Conservation (phyloP, 2,888 invertebrate genomes). For the Tupiocoris notatus region DNA sequence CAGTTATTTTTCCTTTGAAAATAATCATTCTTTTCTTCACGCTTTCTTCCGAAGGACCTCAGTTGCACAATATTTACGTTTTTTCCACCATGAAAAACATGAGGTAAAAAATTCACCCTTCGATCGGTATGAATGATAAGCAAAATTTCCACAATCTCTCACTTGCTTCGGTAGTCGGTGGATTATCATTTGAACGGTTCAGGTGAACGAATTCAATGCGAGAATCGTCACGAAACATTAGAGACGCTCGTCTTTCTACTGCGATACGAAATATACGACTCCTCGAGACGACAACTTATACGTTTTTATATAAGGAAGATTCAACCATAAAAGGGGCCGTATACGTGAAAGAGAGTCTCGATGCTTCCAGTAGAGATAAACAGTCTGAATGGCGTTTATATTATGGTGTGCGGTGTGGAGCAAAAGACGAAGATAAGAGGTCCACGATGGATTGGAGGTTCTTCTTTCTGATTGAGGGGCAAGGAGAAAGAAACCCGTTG, state of each 20-base stretch:
- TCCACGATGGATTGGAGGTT: not conserved
- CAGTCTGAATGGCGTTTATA: conserved; percentile 38
- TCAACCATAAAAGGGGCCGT: conserved; percentile 14
- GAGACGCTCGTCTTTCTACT: not conserved
- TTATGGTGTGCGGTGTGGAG: conserved; percentile 8
- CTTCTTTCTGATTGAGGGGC: not conserved
- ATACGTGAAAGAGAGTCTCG: not conserved
- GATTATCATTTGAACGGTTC: not conserved
- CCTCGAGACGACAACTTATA: conserved; percentile 25
- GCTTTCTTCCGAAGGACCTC: no score
- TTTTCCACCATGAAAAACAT: no score
- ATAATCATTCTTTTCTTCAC: no score
- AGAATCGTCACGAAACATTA: not conserved
- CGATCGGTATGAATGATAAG: no score
- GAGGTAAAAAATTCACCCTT: no score
- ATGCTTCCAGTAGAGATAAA: conserved; percentile 17
- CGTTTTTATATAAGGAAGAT: conserved; percentile 25
- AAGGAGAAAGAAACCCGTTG: not conserved
- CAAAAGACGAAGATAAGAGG: not conserved
- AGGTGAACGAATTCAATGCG: not conserved
- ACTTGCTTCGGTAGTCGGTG: not conserved
- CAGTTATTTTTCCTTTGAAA: no score
- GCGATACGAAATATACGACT: not conserved
- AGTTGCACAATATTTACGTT: no score
- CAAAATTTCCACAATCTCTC: no score